Evolutionary conservation across 2,113 vertebrate species (phyloP), one percentile per base, ranked within the genome.

Genomic region (Mellivora capensis): DNA sequence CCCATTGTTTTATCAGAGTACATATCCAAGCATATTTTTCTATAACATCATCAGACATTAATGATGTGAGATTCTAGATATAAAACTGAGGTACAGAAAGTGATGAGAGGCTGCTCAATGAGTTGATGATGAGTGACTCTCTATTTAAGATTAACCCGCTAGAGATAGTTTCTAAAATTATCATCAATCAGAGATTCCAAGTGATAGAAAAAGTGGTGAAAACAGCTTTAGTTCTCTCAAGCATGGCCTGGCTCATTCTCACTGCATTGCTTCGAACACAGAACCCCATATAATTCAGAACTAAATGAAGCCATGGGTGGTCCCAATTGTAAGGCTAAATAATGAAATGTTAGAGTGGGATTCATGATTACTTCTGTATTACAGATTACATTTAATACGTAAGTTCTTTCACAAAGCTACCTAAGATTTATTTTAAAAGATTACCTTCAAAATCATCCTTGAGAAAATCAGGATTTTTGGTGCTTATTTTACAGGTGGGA

Each of bases 391-490:
- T 25, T 95, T 52, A 67, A 91, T 29, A 20, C 34, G 9, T 47
- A 72, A 13, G 4, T 90, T 97, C 52, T 59, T 93, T 83, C 31
- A 81, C 31, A 96, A 84, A 82, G 23, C 10, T n/a, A 74, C 20
- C 82, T 3, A 72, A 27, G 42, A 94, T 81, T 81, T 62, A 20
- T 42, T 54, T 74, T 74, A 13, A 74, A 79, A 95, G 57, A 39
- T 85, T 99, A 99, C 99, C 99, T 99, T 99, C 99, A 98, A 99
- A 99, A 98, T 99, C 99, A 95, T 99, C 99, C 97, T 99, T 99
- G 29, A 99, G 99, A 98, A 99, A 99, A 97, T 99, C 99, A 11
- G 99, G 98, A 96, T 99, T 99, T 98, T 99, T 99, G 86, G 99
- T 99, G 84, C 99, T 99, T 74, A 99, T 98, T 96, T 98, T 99